Conservation (phyloP, 2,888 invertebrate genomes). For the Andricus quercusramuli region DNA sequence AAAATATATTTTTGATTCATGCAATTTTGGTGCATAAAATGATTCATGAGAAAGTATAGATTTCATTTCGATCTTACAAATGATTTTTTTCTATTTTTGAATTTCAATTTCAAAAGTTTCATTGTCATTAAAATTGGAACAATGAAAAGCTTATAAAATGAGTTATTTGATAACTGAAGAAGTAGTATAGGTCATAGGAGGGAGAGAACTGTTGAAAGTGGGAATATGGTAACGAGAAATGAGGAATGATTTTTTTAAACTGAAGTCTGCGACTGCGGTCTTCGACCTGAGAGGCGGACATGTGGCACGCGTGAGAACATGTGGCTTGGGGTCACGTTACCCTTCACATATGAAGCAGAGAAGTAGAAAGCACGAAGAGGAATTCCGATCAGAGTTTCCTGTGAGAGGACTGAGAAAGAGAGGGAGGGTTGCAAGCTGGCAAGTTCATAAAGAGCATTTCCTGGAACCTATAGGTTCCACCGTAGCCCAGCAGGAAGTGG, state of each 20-base stretch:
- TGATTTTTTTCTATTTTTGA: no score
- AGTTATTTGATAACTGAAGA: no score
- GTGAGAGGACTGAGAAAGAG: constrained; percentile 41
- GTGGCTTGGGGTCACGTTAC: constrained; percentile 71
- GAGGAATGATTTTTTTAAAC: background rate
- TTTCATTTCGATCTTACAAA: no score
- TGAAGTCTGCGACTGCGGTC: background rate
- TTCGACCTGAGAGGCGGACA: constrained; percentile 20
- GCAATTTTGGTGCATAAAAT: no score
- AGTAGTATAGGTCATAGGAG: background rate
- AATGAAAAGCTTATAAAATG: no score
- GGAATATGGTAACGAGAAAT: background rate
- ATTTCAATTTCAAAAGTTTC: no score
- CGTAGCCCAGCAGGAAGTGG: constrained; percentile 53
- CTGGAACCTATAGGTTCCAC: constrained; percentile 41
- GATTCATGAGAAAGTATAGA: no score
- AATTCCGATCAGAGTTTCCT: constrained; percentile 46
- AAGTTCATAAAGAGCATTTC: constrained; percentile 12
- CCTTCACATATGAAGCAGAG: constrained; percentile 76
- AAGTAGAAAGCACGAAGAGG: constrained; percentile 70
- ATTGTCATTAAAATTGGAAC: no score
- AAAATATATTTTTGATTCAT: no score
- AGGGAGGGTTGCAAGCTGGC: constrained; percentile 47
- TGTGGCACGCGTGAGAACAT: constrained; percentile 44
- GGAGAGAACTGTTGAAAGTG: background rate